A percentile compares a stretch with the other conserved stretches of the same genome.
Conservation (phyloP, 2,797 vertebrate genomes). For the Pogoniulus pusillus region DNA sequence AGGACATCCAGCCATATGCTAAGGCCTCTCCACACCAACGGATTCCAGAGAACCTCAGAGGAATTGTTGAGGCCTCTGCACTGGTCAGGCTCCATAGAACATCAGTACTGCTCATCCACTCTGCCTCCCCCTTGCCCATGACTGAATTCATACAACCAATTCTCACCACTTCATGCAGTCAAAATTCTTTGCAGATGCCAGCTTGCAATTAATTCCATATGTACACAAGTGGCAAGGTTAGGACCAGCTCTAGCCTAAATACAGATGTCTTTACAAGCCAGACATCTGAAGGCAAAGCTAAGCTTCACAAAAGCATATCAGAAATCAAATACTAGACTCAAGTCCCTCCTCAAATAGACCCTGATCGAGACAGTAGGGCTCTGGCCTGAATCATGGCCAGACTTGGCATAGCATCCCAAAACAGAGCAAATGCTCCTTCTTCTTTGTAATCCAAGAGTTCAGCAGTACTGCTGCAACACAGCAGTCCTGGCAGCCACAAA, state of each 20-base stretch:
- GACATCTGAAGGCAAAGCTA: not conserved
- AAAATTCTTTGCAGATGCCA: not conserved
- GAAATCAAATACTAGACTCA: not conserved
- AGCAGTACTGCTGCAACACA: not conserved
- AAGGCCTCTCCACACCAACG: not conserved
- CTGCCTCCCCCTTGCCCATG: not conserved
- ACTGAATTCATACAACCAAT: not conserved
- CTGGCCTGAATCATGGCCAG: not conserved
- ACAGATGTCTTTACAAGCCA: not conserved
- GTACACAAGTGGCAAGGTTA: not conserved
- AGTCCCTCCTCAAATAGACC: not conserved
- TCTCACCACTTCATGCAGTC: not conserved
- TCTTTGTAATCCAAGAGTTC: not conserved
- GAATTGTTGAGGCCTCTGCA: not conserved
- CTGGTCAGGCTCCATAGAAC: not conserved
- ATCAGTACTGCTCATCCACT: too few species aligned
- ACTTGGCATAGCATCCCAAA: not conserved
- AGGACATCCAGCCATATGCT: not conserved
- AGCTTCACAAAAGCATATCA: not conserved
- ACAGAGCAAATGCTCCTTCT: accelerated
- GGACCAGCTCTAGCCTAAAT: not conserved
- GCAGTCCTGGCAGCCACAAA: not conserved
- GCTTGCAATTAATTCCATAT: accelerated
- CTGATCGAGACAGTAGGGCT: not conserved
- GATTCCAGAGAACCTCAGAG: not conserved